Conservation (phyloP, 1,140 invertebrate species). For the Drusus annulatus region DNA sequence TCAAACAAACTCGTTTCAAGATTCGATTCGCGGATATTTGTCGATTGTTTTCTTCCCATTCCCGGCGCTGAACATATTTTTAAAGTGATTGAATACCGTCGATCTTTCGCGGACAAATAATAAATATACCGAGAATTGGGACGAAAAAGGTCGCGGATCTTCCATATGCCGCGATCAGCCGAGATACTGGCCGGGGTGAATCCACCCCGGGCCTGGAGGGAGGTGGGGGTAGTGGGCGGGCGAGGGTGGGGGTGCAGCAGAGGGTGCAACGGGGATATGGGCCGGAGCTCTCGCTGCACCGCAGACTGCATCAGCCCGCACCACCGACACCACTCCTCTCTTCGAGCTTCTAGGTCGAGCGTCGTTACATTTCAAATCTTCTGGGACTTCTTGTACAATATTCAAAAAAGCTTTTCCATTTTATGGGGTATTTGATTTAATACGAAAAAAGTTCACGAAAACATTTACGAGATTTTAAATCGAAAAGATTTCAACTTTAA, state of each 20-base stretch:
- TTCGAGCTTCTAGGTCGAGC: too few species aligned
- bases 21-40: neutral
- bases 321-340: constrained; percentile 62
- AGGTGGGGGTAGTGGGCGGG: neutral
- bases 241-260: constrained; percentile 18
- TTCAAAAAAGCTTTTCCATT: too few species aligned
- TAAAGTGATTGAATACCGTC: too few species aligned
- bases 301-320: constrained; percentile 58
- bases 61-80: neutral
- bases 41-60: neutral
- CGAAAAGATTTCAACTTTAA: too few species aligned
- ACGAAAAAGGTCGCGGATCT: neutral
- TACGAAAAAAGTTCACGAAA: too few species aligned
- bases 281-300: constrained; percentile 64
- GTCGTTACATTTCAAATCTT: too few species aligned
- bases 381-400: too few species aligned
- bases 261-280: constrained; percentile 50
- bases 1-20: neutral
- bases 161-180: constrained; percentile 29
- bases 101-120: too few species aligned
- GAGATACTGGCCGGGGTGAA: neutral
- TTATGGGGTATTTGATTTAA: too few species aligned
- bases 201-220: constrained; percentile 7
- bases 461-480: too few species aligned
- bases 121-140: too few species aligned